A percentile compares a stretch with the other conserved stretches of the same genome.
phyloP scores from a whole-genome alignment of 2,797 vertebrate genomes.

The Linurgus olivaceus region DNA sequence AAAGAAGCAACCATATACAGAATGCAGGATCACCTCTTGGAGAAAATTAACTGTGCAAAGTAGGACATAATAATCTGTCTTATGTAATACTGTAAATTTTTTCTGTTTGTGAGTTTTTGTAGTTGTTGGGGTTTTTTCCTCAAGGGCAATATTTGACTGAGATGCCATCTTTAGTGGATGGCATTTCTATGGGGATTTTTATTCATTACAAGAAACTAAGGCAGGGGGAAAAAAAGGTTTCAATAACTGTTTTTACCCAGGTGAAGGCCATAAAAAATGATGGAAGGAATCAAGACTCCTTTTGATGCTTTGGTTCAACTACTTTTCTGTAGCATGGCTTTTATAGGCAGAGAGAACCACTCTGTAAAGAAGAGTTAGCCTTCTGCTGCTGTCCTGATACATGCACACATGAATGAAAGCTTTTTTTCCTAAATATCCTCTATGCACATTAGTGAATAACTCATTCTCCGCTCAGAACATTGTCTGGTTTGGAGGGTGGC shows the following conservation, averaged over 20 bases:
- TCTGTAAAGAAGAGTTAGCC: not conserved
- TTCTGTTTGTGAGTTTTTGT: not conserved
- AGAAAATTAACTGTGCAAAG: not conserved
- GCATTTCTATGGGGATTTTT: not conserved
- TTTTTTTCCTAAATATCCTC: not conserved
- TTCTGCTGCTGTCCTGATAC: not conserved
- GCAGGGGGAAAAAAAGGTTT: rapidly evolving
- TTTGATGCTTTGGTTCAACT: not conserved
- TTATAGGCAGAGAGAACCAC: not conserved
- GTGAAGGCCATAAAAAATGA: not conserved
- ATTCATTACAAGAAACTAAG: not conserved
- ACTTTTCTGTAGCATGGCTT: not conserved
- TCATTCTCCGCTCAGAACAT: not conserved
- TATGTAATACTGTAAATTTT: not conserved
- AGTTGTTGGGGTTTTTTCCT: rapidly evolving
- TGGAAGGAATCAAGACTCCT: not conserved
- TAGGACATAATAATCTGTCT: not conserved
- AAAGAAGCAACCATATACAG: not conserved
- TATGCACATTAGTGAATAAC: not conserved
- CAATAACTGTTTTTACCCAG: not conserved
- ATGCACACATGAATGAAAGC: not conserved
- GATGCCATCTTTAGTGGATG: not conserved
- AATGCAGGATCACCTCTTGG: not conserved
- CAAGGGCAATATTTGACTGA: not conserved
- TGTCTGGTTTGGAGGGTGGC: not conserved